phyloP scores from a whole-genome alignment of 1,140 invertebrate species.

The Hylaeus volcanicus region DNA sequence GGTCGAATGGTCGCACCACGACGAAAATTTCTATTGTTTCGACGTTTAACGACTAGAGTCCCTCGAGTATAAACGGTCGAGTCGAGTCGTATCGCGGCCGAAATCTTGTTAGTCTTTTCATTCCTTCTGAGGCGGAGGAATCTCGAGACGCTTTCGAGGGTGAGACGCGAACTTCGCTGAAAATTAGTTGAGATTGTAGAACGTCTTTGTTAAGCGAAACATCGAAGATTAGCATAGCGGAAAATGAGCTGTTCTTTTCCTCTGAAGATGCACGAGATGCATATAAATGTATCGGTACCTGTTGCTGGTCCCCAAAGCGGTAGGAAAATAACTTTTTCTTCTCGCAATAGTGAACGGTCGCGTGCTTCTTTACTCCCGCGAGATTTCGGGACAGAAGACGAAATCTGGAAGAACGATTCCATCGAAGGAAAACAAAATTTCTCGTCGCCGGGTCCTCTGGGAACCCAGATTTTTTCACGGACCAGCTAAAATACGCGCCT shows the following conservation, averaged over 20 bases:
- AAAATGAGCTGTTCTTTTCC: not conserved
- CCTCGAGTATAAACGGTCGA: not conserved
- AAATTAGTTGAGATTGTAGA: not conserved
- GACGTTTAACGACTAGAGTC: not conserved
- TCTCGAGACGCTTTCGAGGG: not conserved
- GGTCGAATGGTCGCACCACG: not conserved
- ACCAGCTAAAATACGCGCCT: slow-evolving; percentile 38
- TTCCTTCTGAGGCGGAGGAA: no score
- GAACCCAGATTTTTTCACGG: not conserved
- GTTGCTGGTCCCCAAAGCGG: slow-evolving; percentile 24
- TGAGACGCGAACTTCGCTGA: not conserved
- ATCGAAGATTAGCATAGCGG: no score
- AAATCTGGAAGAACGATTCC: no score
- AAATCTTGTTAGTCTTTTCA: not conserved
- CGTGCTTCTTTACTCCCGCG: no score
- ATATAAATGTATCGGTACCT: slow-evolving; percentile 6
- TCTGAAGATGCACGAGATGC: not conserved
- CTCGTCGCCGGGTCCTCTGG: not conserved
- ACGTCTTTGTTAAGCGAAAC: not conserved
- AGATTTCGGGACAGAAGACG: not conserved
- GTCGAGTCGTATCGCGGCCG: not conserved
- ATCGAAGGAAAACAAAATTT: not conserved
- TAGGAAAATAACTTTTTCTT: not conserved
- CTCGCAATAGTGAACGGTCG: not conserved
- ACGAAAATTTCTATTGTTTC: not conserved